These are phyloP conservation scores for Magallana angulata DNA, from an alignment of 1,140 invertebrate genomes.

Conservation along the genomic window DNA sequence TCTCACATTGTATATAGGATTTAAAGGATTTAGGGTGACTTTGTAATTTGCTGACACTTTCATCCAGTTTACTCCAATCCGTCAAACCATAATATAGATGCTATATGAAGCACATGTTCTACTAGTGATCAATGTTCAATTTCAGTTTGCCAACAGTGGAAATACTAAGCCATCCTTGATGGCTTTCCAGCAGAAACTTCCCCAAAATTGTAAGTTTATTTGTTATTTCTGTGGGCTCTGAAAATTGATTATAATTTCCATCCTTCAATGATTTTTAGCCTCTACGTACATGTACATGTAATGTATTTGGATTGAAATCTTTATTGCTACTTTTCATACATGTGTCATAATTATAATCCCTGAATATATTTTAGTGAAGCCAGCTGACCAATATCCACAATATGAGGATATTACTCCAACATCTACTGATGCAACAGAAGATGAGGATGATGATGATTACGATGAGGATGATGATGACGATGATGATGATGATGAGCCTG, in stretches of 20 bases:
- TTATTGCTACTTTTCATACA: too few species aligned
- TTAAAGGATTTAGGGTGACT: too few species aligned
- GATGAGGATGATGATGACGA: conserved; percentile 55
- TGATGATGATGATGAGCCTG: conserved; percentile 49
- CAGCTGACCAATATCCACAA: background rate
- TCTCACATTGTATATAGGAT: too few species aligned
- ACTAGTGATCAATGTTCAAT: background rate
- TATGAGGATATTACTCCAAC: conserved; percentile 64
- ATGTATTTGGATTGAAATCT: too few species aligned
- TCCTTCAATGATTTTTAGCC: too few species aligned
- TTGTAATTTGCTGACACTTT: too few species aligned
- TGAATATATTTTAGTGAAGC: background rate
- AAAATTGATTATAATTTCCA: too few species aligned
- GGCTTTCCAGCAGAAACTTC: conserved; percentile 3
- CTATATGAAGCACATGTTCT: background rate
- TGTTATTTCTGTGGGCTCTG: background rate
- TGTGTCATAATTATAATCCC: too few species aligned
- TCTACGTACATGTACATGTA: too few species aligned
- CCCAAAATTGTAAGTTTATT: background rate
- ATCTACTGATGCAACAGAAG: conserved; percentile 51
- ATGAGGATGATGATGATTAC: conserved; percentile 58
- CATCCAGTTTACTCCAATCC: too few species aligned
- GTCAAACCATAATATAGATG: background rate
- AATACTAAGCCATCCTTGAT: background rate
- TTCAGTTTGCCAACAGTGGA: conserved; percentile 13